Percentiles rank a stretch among this genome's conserved stretches.
Evolutionary conservation across 2,797 vertebrate species (phyloP).

Genomic region (Danionella dracula): DNA sequence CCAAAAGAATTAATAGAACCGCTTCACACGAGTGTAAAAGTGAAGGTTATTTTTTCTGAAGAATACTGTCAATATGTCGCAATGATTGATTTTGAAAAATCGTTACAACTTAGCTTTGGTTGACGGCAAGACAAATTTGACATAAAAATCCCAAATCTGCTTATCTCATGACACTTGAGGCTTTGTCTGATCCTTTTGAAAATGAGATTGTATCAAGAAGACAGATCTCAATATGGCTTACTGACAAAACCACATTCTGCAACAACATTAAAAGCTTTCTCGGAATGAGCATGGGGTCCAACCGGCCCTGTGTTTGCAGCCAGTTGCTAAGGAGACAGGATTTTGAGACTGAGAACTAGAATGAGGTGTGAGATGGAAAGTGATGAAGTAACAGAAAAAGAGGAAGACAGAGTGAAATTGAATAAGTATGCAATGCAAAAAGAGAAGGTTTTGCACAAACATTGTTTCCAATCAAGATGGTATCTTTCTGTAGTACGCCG

Average conservation of each 20-base stretch:
- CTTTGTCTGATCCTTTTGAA: not conserved
- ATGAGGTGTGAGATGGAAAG: slow-evolving; percentile 24
- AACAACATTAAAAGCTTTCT: not conserved
- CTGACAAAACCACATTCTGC: not conserved
- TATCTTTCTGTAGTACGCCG: too few relatives aligned
- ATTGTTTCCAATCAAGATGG: slow-evolving; percentile 22
- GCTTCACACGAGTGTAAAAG: too few relatives aligned
- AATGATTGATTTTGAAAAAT: not conserved
- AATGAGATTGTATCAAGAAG: not conserved
- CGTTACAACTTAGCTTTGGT: not conserved
- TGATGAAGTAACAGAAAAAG: slow-evolving; percentile 23
- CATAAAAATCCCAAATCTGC: not conserved
- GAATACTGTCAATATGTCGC: too few relatives aligned
- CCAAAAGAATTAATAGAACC: too few relatives aligned
- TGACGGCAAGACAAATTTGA: not conserved
- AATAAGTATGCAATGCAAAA: slow-evolving; percentile 1
- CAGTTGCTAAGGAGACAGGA: slow-evolving; percentile 43
- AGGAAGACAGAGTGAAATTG: not conserved
- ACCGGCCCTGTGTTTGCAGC: slow-evolving; percentile 7
- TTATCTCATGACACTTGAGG: not conserved
- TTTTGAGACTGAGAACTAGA: slow-evolving; percentile 24
- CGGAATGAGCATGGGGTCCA: not conserved
- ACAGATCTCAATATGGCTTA: not conserved
- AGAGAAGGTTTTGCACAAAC: slow-evolving; percentile 17
- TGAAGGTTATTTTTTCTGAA: too few relatives aligned